phyloP scores from a whole-genome alignment of 2,888 invertebrate species.

The Alcis repandata region DNA sequence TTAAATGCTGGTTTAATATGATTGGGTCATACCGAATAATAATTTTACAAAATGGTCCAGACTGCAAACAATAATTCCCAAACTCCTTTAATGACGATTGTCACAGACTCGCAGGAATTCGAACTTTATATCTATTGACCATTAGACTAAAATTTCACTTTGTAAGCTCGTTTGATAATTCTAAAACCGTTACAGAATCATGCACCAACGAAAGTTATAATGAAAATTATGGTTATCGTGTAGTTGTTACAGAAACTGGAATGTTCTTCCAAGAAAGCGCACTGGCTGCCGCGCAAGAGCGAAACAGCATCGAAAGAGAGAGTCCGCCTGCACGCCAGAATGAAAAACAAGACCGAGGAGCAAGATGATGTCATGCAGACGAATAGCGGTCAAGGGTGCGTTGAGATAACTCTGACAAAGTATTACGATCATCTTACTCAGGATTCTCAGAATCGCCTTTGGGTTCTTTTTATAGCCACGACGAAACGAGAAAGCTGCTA shows the following conservation, averaged over 20 bases:
- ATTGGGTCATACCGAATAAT: neutral
- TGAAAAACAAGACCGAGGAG: conserved; percentile 63
- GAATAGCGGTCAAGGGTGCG: conserved; percentile 82
- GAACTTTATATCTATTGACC: too few species aligned
- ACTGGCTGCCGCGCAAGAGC: neutral
- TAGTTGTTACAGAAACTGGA: neutral
- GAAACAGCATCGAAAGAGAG: conserved; percentile 22
- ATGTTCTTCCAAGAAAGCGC: conserved; percentile 5
- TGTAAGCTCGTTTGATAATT: too few species aligned
- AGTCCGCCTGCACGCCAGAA: conserved; percentile 36
- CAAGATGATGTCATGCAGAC: conserved; percentile 81
- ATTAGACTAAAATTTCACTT: too few species aligned
- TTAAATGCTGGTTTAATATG: neutral
- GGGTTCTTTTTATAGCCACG: too few species aligned
- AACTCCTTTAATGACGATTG: neutral
- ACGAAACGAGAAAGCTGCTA: too few species aligned
- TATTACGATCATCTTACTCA: conserved; percentile 5
- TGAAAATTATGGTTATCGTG: neutral
- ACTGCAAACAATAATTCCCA: neutral
- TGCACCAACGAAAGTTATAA: neutral
- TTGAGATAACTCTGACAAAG: conserved; percentile 43
- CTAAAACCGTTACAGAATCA: neutral
- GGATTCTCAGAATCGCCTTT: too few species aligned
- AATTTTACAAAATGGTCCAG: neutral
- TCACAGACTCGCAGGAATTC: neutral